Evolutionary conservation across 1,140 invertebrate genomes (phyloP), one percentile per base, ranked within the genome.

Genomic region (Pachypsylla venusta): DNA sequence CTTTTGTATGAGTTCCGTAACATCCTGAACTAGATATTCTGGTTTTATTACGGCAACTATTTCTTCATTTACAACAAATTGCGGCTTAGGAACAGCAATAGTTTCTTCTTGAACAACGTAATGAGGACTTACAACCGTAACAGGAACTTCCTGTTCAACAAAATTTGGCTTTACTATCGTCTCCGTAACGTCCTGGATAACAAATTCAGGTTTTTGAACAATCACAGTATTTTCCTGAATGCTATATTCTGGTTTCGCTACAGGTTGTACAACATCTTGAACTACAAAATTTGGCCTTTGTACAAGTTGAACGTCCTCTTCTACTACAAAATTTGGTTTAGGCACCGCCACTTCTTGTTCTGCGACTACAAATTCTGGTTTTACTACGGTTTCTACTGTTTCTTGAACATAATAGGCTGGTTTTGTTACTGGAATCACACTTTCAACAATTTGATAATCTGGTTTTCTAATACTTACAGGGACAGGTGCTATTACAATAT

Each of bases 251-350:
- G 42, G 42, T 19, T n/a, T 48, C 22, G 4, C n/a, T 19, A 48
- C 42, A 4, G 42, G 16, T 48, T 48, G 42, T n/a, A 48, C 5
- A 48, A 48, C 42, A 48, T 48, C 42, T 22, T 48, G 42, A 48
- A 48, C 16, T 19, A 10, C 4, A n/a, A 48, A 48, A 48, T 48
- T 48, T 10, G 42, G 42, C 22, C n/a, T 48, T 48, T 48, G 42
- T 5, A 48, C 16, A 7, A 48, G n/a, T 48, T 48, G 42, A 5
- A 48, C 5, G 16, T 48, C 7, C n/a, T 48, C 42, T 48, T 48
- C 4, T 48, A 48, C 42, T 22, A 48, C 16, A 19, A 48, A 48
- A n/a, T 48, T 48, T 5, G 42, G 42, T 48, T 22, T 48, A 5
- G 42, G 42, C 7, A 48, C 42, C 4, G 42, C n/a, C 4, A 48